Conservation (phyloP, 2,797 vertebrate genomes). For the Etheostoma nigrum region DNA sequence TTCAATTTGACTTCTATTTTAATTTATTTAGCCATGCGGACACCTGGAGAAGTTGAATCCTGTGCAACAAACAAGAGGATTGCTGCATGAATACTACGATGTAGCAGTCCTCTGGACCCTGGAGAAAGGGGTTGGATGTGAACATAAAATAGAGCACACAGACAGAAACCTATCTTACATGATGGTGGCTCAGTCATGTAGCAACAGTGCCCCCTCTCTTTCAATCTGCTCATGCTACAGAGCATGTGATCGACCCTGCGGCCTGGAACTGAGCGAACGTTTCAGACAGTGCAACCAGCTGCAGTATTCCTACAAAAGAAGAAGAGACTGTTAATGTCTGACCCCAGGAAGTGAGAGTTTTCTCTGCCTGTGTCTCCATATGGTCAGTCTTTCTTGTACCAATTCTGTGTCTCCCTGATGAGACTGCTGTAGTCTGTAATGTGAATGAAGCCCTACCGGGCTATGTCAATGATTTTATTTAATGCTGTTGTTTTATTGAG, state of each 20-base stretch:
- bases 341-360: slow-evolving; percentile 54
- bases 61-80: slow-evolving; percentile 70
- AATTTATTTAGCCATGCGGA: slow-evolving; percentile 79
- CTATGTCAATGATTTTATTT: slow-evolving; percentile 76
- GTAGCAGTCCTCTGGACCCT: slow-evolving; percentile 72
- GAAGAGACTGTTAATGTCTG: slow-evolving; percentile 67
- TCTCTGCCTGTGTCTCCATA: slow-evolving; percentile 60
- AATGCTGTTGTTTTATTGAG: slow-evolving; percentile 75
- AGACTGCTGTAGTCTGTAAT: slow-evolving; percentile 73
- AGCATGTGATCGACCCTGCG: slow-evolving; percentile 59
- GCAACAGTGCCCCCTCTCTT: slow-evolving; percentile 75
- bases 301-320: slow-evolving; percentile 43
- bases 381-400: slow-evolving; percentile 63
- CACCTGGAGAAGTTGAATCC: slow-evolving; percentile 59
- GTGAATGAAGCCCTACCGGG: slow-evolving; percentile 74
- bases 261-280: slow-evolving; percentile 46
- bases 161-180: slow-evolving; percentile 52
- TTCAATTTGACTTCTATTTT: slow-evolving; percentile 72
- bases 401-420: slow-evolving; percentile 65
- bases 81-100: slow-evolving; percentile 65
- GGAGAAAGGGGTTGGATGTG: slow-evolving; percentile 45
- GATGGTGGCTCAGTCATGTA: slow-evolving; percentile 68
- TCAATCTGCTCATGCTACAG: slow-evolving; percentile 54
- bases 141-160: slow-evolving; percentile 69
- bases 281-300: slow-evolving; percentile 50